phyloP scores from a whole-genome alignment of 2,113 vertebrate species.

The Ceyx margarethae region DNA sequence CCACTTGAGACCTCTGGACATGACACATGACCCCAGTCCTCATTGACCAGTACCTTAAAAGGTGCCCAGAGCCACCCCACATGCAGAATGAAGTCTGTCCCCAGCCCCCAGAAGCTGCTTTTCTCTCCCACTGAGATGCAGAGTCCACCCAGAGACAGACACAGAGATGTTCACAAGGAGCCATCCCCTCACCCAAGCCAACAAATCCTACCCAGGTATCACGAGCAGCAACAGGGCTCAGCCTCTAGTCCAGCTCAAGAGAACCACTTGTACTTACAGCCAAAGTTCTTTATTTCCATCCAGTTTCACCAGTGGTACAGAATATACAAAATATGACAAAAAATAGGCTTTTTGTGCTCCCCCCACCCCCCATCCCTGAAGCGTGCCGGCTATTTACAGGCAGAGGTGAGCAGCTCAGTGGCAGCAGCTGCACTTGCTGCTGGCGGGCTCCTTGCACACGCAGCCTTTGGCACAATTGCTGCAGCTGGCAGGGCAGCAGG shows the following conservation, averaged over 20 bases:
- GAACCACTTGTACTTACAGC: neutral
- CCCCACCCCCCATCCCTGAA: neutral
- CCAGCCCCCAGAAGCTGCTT: neutral
- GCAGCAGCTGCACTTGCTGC: constrained; percentile 85
- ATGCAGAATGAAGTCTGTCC: neutral
- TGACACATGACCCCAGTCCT: fast-evolving
- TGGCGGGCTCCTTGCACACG: constrained; percentile 84
- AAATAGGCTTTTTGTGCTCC: neutral
- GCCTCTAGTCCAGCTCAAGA: neutral
- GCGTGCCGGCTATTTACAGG: constrained; percentile 28
- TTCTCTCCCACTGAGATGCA: neutral
- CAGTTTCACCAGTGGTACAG: neutral
- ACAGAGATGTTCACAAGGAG: fast-evolving
- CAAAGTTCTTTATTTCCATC: constrained; percentile 39
- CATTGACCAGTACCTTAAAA: neutral
- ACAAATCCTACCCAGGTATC: neutral
- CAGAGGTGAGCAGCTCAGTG: neutral
- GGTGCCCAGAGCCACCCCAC: neutral
- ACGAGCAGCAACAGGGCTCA: fast-evolving
- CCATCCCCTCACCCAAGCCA: fast-evolving
- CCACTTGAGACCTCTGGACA: too few species aligned
- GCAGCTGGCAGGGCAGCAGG: constrained; percentile 87
- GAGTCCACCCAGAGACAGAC: neutral
- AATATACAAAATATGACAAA: neutral
- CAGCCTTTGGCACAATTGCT: constrained; percentile 90